These are phyloP conservation scores for Trissolcus brochymenae DNA, from an alignment of 2,888 invertebrate genomes.

Conservation along the genomic window DNA sequence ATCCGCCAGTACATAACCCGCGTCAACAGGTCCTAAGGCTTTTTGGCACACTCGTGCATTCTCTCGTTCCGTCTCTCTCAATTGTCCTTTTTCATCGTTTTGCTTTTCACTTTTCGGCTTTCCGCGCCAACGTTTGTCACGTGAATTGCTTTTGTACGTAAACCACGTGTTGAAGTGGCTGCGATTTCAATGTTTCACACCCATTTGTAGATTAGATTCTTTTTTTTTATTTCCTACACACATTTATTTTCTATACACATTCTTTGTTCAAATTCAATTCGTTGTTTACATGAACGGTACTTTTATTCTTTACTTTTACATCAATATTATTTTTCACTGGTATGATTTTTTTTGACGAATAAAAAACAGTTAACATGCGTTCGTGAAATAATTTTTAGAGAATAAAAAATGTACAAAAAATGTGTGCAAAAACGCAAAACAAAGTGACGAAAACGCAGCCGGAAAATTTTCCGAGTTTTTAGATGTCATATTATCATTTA, in stretches of 20 bases:
- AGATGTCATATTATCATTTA: constrained; percentile 32
- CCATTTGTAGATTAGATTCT: constrained; percentile 5
- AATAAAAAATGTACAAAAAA: no score
- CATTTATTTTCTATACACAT: neutral
- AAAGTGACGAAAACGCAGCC: neutral
- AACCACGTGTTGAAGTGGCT: constrained; percentile 43
- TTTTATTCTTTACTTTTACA: no score
- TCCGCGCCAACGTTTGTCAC: constrained; percentile 51
- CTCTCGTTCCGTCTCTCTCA: constrained; percentile 30
- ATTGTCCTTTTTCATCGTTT: constrained; percentile 7
- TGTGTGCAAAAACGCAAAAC: no score
- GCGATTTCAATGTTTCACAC: constrained; percentile 11
- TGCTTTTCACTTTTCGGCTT: constrained; percentile 50
- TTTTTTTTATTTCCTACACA: neutral
- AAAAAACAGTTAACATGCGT: no score
- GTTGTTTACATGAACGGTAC: no score
- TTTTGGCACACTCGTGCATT: constrained; percentile 54
- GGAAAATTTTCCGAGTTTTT: constrained; percentile 41
- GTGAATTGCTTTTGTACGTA: constrained; percentile 39
- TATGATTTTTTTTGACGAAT: no score
- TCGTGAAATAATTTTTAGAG: no score
- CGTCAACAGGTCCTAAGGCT: constrained; percentile 60
- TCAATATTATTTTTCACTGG: no score
- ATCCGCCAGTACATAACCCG: constrained; percentile 55
- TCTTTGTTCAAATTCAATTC: neutral